Base-by-base conservation (phyloP, 1,140 invertebrate species). In the Drosophila pandora region DNA sequence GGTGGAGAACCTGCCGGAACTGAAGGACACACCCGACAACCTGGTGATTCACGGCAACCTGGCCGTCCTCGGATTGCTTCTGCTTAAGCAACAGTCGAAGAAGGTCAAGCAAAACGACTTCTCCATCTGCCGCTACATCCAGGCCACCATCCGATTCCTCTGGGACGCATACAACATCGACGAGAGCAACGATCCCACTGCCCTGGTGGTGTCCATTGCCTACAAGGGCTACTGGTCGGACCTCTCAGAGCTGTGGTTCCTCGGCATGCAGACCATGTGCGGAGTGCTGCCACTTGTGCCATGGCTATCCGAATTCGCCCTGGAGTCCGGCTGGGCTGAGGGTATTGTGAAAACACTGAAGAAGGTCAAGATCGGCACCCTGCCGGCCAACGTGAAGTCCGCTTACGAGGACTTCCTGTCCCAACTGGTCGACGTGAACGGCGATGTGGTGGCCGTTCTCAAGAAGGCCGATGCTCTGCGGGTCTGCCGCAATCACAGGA, bases 151-250 rank as follows among this genome's bases (percentile, higher is more conserved):
- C 50, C 93, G 97, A 63, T 98, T 98, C 83, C 91, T 98, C 0
- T 98, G 97, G 97, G 96, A 98, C 93, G 97, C 97, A 10, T 97
- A 97, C 84, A 96, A 95, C 79, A 94, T 97, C 28, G 96, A 97
- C 89, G 97, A 98, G 90, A 96, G 96, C 21, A 95, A 95, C 89
- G 96, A 97, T 90, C 95, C 95, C 10, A 95, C 94, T 21, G 94
- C 95, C 55, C 91, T 98, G 34, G 96, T 97, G 2, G 95, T 98
- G 0, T 94, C 96, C 2, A 96, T 96, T 93, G 93, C 94, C 10
- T 98, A 98, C 91, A 97, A 97, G 85, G 95, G 96, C 88, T 93
- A 95, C 64, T 98, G 97, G 97, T 94, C 95, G 91, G 96, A 98
- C 80, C 93, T 98, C 13, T 96, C 95, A 92, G 97, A 98, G 91